Evolutionary conservation across 1,140 invertebrate species (phyloP).

Genomic region (Leptinotarsa lineolata): DNA sequence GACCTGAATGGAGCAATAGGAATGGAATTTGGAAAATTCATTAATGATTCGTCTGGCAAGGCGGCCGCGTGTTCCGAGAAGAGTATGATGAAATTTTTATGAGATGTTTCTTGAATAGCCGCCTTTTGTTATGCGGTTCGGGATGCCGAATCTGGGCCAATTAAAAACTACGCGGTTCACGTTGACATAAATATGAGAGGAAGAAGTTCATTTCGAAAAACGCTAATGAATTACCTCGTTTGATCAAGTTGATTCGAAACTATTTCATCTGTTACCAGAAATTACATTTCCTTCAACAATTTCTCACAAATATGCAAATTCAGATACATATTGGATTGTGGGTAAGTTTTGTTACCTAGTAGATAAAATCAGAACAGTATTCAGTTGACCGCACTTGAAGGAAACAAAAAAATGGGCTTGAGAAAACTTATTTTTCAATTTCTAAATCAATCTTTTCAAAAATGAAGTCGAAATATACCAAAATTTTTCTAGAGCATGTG

Average conservation of each 20-base stretch:
- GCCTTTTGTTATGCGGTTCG: conserved; percentile 16
- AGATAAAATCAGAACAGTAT: too few species aligned
- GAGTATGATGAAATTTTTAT: conserved; percentile 17
- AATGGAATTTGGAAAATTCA: conserved; percentile 21
- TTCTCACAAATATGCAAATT: too few species aligned
- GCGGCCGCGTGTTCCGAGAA: conserved; percentile 13
- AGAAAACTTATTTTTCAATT: too few species aligned
- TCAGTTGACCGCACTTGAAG: too few species aligned
- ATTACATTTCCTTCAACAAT: too few species aligned
- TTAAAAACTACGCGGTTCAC: neutral
- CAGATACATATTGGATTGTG: too few species aligned
- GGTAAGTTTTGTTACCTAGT: too few species aligned
- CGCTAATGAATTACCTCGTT: neutral
- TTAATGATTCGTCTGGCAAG: conserved; percentile 13
- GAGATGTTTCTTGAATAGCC: neutral
- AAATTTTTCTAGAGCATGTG: too few species aligned
- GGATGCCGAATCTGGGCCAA: conserved; percentile 22
- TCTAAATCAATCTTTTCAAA: too few species aligned
- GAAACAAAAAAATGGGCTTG: too few species aligned
- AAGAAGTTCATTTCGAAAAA: neutral
- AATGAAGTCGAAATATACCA: too few species aligned
- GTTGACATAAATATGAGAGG: neutral
- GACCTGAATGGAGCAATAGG: conserved; percentile 10
- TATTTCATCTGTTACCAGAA: too few species aligned
- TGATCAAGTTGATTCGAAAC: neutral